These are phyloP conservation scores for Stegostoma tigrinum DNA, from an alignment of 2,113 vertebrate species.

Conservation along the genomic window DNA sequence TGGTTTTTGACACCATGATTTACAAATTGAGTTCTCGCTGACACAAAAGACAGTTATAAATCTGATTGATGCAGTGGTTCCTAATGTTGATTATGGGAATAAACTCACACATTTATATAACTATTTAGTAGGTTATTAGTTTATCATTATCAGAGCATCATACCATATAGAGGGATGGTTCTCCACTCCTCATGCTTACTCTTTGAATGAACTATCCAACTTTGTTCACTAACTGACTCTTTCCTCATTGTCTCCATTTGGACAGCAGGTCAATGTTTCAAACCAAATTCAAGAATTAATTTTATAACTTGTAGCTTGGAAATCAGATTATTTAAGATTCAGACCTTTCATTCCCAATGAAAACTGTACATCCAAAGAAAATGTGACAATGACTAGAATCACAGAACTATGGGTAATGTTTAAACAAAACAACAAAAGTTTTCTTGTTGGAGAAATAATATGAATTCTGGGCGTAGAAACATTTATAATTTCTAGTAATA, in stretches of 20 bases:
- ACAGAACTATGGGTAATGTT: not conserved
- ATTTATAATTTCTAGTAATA: not conserved
- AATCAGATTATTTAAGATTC: not conserved
- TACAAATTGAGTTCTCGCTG: not conserved
- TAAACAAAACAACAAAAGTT: slow-evolving; percentile 6
- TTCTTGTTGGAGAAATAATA: not conserved
- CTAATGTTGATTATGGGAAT: not conserved
- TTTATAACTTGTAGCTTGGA: not conserved
- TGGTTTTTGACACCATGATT: not conserved
- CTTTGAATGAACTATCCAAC: not conserved
- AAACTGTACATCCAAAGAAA: not conserved
- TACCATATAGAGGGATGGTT: not conserved
- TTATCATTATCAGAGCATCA: not conserved
- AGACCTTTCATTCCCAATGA: not conserved
- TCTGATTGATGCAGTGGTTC: not conserved
- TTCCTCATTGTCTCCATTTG: not conserved
- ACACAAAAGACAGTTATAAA: not conserved
- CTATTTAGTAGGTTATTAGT: not conserved
- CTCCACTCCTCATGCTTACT: not conserved
- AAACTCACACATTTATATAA: not conserved
- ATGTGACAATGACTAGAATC: not conserved
- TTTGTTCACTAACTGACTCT: not conserved
- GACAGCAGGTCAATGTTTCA: not conserved
- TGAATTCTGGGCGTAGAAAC: not conserved
- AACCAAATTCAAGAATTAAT: not conserved